Percentiles rank a stretch among this genome's conserved stretches.
Conservation (phyloP, 1,140 invertebrate species). For the Drosophila mojavensis region DNA sequence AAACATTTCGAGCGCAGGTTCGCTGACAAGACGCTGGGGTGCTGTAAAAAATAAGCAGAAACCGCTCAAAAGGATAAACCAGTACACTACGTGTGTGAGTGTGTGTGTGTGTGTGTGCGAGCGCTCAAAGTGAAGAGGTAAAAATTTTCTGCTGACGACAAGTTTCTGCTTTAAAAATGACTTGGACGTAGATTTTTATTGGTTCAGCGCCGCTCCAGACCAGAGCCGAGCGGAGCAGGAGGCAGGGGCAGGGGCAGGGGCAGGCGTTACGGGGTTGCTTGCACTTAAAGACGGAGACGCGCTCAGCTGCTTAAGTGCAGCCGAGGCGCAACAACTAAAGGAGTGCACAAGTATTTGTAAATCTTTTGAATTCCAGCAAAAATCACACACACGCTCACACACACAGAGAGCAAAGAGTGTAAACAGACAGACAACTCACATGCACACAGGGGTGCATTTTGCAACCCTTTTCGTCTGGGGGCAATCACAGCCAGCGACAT, state of each 20-base stretch:
- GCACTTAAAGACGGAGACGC: conserved; percentile 59
- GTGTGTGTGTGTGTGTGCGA: conserved; percentile 18
- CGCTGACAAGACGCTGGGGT: conserved; percentile 79
- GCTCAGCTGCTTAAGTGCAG: conserved; percentile 72
- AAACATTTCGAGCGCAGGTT: conserved; percentile 66
- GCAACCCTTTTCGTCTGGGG: conserved; percentile 62
- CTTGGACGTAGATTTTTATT: conserved; percentile 78
- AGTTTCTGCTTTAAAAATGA: conserved; percentile 68
- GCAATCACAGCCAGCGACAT: conserved; percentile 77
- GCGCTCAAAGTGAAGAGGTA: conserved; percentile 66
- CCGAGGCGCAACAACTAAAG: conserved; percentile 54
- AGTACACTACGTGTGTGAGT: conserved; percentile 13
- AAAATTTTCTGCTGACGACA: conserved; percentile 80
- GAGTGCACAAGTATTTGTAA: conserved; percentile 79
- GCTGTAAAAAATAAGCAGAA: conserved; percentile 69
- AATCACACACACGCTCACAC: conserved; percentile 50
- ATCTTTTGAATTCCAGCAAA: conserved; percentile 81
- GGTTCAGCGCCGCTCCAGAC: conserved; percentile 55
- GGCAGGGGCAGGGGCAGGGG: not conserved
- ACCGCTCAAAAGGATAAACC: conserved; percentile 53
- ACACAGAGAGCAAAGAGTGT: not conserved
- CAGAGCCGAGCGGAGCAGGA: conserved; percentile 11
- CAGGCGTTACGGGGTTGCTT: conserved; percentile 45
- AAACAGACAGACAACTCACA: conserved; percentile 15
- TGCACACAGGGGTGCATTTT: conserved; percentile 67